Base-by-base conservation (phyloP, 92 coral and sea anemone genomes). In the Actinostola sp. region DNA sequence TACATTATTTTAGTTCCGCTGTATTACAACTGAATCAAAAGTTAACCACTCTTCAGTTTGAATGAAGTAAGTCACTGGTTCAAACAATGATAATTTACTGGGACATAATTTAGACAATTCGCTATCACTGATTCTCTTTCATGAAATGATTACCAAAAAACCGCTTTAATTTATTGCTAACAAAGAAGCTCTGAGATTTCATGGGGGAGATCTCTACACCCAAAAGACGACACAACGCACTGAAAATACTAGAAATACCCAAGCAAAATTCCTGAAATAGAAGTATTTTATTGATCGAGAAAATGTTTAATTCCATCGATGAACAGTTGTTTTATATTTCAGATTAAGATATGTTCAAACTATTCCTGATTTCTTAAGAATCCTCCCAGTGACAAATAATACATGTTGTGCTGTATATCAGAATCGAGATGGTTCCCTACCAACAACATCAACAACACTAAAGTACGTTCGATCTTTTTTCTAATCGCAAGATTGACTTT, bases 81-180 rank as follows among this genome's bases (percentile, higher is more conserved):
- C 3, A 57, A 57, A 57, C 63, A 57, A 57, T 26, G 63, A 57
- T 27, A 57, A 27, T 57, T 57, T 30, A 30, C 38, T 30, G 63
- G 13, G 39, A 4, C 27, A 19, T 53, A 57, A 57, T 27, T 57
- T 30, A 57, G 59, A 57, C 63, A 27, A 57, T 57, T 57, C 36
- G 38, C 28, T 57, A 53, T 57, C 63, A 15, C 1, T 20, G 60
- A 53, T 53, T 53, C 60, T 17, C 54, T 3, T 48, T 48, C 19
- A 48, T 48, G 13, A 23, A 53, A 20, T 53, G 25, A 17, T 38
- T 16, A 3, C 28, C 29, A 54, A 16, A 54, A 54, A 54, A 54
- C 61, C 63, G 39, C 63, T 57, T 13, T 30, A 57, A 57, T 30
- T 57, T 30, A 54, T 54, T 11, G 3, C 31, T 54, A 8, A 57